Conservation (phyloP, 2,888 invertebrate genomes). For the Tenodera sinensis region DNA sequence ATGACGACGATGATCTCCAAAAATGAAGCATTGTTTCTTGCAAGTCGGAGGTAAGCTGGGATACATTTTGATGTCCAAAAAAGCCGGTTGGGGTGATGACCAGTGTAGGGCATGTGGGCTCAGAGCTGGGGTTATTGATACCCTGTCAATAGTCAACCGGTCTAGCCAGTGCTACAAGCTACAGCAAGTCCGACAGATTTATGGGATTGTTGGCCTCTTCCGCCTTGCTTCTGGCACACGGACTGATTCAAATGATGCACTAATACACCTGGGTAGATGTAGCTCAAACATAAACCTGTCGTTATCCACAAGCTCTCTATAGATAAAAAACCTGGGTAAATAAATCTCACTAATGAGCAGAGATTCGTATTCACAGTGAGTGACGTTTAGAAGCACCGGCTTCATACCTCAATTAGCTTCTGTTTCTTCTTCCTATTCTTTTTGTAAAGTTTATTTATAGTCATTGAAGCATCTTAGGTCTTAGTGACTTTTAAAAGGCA, state of each 20-base stretch:
- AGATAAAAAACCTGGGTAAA: neutral
- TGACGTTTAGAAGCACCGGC: too few relatives aligned
- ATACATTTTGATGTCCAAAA: too few relatives aligned
- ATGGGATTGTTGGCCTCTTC: slow-evolving; percentile 1
- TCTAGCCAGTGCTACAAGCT: neutral
- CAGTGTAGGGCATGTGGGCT: neutral
- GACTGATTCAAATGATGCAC: neutral
- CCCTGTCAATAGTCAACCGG: neutral
- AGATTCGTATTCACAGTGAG: neutral
- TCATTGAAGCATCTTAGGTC: too few relatives aligned
- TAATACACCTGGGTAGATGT: neutral
- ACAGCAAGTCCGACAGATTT: neutral
- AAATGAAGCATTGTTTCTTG: too few relatives aligned
- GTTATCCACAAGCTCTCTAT: neutral
- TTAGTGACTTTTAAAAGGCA: too few relatives aligned
- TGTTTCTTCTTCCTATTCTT: too few relatives aligned
- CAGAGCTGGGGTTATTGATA: neutral
- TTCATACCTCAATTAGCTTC: too few relatives aligned
- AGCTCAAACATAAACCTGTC: neutral
- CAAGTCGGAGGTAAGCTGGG: too few relatives aligned
- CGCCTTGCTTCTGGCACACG: neutral
- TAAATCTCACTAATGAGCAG: neutral
- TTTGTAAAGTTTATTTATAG: too few relatives aligned
- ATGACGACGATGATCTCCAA: too few relatives aligned
- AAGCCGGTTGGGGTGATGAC: too few relatives aligned